Conservation (phyloP, 2,888 invertebrate species). For the Tenthredo livida region DNA sequence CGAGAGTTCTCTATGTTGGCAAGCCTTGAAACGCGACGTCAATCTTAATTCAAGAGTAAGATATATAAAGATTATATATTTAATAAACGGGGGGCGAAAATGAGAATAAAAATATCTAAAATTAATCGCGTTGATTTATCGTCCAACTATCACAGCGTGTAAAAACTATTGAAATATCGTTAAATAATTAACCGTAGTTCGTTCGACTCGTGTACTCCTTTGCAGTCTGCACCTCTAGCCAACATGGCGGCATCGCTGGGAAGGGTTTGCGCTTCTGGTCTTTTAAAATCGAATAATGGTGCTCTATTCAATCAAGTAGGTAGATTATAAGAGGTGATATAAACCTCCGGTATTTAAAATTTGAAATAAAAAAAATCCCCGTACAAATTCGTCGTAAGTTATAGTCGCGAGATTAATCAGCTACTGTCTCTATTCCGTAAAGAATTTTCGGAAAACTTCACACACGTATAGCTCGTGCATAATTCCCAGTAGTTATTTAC, state of each 20-base stretch:
- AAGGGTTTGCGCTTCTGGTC: conserved; percentile 91
- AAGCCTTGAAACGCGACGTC: not conserved
- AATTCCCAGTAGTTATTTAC: not conserved
- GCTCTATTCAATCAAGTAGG: conserved; percentile 87
- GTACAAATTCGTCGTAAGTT: conserved; percentile 2
- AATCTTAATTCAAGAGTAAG: not conserved
- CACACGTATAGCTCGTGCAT: not conserved
- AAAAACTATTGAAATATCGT: not conserved
- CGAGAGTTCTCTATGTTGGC: not conserved
- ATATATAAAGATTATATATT: not conserved
- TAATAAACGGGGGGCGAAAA: not conserved
- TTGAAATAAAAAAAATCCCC: not conserved
- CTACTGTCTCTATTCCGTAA: conserved; percentile 23
- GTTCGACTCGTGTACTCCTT: conserved; percentile 66
- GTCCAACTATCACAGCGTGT: not conserved
- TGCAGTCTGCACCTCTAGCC: conserved; percentile 77
- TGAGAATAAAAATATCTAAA: not conserved
- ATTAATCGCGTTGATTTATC: not conserved
- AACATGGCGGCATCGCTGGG: conserved; percentile 94
- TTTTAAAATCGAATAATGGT: conserved; percentile 87
- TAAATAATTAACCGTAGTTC: conserved; percentile 16
- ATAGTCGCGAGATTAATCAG: not conserved
- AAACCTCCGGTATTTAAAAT: not conserved
- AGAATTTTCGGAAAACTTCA: conserved; percentile 9
- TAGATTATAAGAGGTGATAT: conserved; percentile 64